Evolutionary conservation across 2,797 vertebrate genomes (phyloP).

Genomic region (Luscinia luscinia): DNA sequence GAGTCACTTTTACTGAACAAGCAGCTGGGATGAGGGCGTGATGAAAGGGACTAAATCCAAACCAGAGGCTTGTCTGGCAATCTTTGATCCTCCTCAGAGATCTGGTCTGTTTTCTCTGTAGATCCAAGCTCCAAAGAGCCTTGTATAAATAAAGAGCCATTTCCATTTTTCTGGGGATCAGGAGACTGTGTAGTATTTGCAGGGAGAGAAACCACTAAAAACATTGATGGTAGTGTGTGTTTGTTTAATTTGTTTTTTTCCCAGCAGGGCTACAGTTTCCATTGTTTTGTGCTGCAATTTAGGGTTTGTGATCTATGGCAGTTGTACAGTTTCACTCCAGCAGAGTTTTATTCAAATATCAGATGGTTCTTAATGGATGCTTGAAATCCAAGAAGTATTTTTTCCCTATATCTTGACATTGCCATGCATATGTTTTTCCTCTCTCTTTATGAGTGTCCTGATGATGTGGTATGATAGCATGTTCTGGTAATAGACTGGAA

Average conservation of each 20-base stretch:
- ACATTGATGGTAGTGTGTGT: neutral
- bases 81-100: conserved; percentile 4
- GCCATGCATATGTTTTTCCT: neutral
- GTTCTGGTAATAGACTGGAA: conserved; percentile 20
- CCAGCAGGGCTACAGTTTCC: neutral
- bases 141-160: neutral
- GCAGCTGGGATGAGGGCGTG: neutral
- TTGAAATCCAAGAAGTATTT: neutral
- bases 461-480: neutral
- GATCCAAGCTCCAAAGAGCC: neutral
- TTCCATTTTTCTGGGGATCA: neutral
- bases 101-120: neutral
- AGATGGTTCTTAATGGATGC: neutral
- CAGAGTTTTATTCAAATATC: conserved; percentile 12
- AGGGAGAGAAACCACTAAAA: conserved; percentile 8
- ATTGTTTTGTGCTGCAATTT: neutral
- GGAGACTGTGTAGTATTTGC: neutral
- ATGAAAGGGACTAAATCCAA: conserved; percentile 42
- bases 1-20: neutral
- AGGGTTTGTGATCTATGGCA: neutral
- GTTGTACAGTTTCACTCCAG: conserved; percentile 4
- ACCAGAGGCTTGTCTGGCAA: conserved; percentile 14
- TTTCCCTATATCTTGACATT: neutral
- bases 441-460: neutral
- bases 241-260: conserved; percentile 31